phyloP scores from a whole-genome alignment of 2,113 vertebrate species.

The Nothoprocta perdicaria region DNA sequence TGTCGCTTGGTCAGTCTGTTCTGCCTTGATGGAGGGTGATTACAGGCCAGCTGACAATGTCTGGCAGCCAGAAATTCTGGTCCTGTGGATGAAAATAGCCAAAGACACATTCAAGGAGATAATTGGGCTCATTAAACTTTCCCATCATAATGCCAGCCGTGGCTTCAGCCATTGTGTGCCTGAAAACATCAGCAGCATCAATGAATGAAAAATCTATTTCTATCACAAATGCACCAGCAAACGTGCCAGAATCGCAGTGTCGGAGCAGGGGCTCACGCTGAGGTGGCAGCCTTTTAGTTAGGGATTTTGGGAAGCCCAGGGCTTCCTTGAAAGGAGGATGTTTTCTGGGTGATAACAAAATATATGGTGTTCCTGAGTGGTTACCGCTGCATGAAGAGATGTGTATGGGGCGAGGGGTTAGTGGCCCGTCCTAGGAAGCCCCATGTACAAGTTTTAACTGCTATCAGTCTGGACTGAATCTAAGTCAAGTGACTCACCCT shows the following conservation, averaged over 20 bases:
- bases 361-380: background rate
- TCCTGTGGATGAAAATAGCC: constrained; percentile 21
- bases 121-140: constrained; percentile 34
- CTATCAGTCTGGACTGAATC: background rate
- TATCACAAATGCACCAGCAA: background rate
- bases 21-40: background rate
- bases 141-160: background rate
- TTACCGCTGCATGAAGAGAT: background rate
- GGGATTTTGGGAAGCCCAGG: background rate
- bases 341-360: background rate
- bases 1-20: background rate
- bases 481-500: background rate
- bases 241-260: rapidly evolving
- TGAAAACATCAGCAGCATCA: background rate
- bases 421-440: background rate
- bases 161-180: background rate
- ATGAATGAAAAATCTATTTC: background rate
- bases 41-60: background rate
- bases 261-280: background rate
- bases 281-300: background rate
- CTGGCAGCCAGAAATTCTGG: constrained; percentile 17
- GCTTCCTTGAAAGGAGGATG: background rate
- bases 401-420: too few relatives aligned
- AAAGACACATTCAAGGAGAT: background rate
- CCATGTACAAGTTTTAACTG: background rate